A percentile compares a stretch with the other conserved stretches of the same genome.
These are phyloP conservation scores for Orthonychiurus folsomi DNA, from an alignment of 2,888 invertebrate species.

Conservation along the genomic window DNA sequence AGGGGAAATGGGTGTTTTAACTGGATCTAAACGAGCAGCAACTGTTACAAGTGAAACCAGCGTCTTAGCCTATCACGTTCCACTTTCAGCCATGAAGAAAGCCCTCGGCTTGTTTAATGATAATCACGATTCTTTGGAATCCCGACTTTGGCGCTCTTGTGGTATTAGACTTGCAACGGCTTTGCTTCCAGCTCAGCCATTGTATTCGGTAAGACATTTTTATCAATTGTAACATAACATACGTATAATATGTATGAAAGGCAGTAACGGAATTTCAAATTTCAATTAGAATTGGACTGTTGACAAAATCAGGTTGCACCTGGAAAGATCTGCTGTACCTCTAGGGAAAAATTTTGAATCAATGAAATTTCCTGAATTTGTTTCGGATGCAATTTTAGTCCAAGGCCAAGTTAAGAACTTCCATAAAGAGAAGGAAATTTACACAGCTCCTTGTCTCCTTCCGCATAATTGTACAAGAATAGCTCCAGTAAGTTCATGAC, in stretches of 20 bases:
- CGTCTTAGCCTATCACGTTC: conserved; percentile 47
- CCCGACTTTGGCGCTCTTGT: conserved; percentile 55
- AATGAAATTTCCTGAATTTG: conserved; percentile 51
- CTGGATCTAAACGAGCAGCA: conserved; percentile 51
- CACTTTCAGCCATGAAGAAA: conserved; percentile 42
- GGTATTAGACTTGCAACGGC: conserved; percentile 52
- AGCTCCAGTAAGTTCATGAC: conserved; percentile 19
- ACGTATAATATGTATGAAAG: no score
- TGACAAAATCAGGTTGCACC: conserved; percentile 51
- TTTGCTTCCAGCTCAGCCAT: conserved; percentile 50
- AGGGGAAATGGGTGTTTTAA: conserved; percentile 54
- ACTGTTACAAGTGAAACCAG: conserved; percentile 54
- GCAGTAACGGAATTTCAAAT: no score
- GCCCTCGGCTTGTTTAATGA: conserved; percentile 43
- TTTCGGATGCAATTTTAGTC: conserved; percentile 52
- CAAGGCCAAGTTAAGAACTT: conserved; percentile 52
- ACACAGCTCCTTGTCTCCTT: conserved; percentile 52
- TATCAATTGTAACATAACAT: no score
- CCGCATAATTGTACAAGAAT: conserved; percentile 46
- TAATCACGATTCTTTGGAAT: conserved; percentile 49
- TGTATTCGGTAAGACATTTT: conserved; percentile 43
- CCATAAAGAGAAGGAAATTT: conserved; percentile 49
- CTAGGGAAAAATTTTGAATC: conserved; percentile 49
- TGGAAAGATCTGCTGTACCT: conserved; percentile 53
- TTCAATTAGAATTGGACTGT: no score